Percentiles rank a stretch among this genome's conserved stretches.
phyloP scores from a whole-genome alignment of 2,888 invertebrate species.

The Andrena chrysosceles region DNA sequence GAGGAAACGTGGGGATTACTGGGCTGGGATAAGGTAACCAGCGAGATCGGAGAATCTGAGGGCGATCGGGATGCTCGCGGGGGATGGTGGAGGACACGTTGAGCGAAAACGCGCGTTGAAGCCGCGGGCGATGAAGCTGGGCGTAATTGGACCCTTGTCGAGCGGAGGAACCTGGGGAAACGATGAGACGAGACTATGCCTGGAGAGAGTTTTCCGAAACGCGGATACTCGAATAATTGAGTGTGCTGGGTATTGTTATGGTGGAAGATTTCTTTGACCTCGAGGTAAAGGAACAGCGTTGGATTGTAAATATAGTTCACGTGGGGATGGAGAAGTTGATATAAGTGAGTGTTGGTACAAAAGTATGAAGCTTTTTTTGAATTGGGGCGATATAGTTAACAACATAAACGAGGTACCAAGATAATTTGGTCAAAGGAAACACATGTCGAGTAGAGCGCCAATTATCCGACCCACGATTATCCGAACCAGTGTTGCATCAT shows the following conservation, averaged over 20 bases:
- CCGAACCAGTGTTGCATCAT: too few species aligned
- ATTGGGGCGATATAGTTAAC: too few species aligned
- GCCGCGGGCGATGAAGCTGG: slow-evolving; percentile 5
- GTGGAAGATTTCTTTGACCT: neutral
- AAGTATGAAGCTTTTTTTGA: too few species aligned
- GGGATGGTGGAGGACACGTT: neutral
- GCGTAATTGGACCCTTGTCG: slow-evolving; percentile 41
- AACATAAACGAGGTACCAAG: too few species aligned
- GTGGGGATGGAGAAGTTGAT: too few species aligned
- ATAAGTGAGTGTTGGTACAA: too few species aligned
- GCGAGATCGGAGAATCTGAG: slow-evolving; percentile 1
- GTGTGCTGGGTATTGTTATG: neutral
- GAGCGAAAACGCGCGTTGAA: neutral
- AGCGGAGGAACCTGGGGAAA: neutral
- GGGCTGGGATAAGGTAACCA: neutral
- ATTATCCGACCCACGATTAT: too few species aligned
- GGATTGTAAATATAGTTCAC: neutral
- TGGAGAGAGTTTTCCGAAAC: slow-evolving; percentile 10
- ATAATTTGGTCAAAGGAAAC: too few species aligned
- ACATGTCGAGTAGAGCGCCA: too few species aligned
- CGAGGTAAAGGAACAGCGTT: neutral
- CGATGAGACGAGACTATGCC: neutral
- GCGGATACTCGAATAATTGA: slow-evolving; percentile 9
- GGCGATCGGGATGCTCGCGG: neutral
- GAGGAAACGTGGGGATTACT: slow-evolving; percentile 21